A percentile compares a stretch with the other conserved stretches of the same genome.
Evolutionary conservation across 2,888 invertebrate genomes (phyloP).

Genomic region (Phengaris arion): DNA sequence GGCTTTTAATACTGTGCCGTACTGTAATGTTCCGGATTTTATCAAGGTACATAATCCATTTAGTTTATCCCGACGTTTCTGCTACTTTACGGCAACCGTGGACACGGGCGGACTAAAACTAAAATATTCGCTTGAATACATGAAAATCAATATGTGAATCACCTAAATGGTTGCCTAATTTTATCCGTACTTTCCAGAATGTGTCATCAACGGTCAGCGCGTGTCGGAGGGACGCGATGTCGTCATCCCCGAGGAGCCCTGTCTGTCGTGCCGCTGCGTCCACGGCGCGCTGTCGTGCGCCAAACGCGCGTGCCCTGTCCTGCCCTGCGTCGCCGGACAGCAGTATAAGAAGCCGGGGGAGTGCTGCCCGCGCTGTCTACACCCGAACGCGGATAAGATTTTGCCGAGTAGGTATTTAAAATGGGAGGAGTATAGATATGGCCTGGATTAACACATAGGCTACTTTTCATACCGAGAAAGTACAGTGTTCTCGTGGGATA

Average conservation of each 20-base stretch:
- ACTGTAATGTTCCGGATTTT: too few species aligned
- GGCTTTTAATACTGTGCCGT: too few species aligned
- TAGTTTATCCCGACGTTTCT: too few species aligned
- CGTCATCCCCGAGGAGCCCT: slow-evolving; percentile 90
- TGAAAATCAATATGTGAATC: too few species aligned
- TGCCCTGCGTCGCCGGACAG: slow-evolving; percentile 87
- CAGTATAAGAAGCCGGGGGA: slow-evolving; percentile 87
- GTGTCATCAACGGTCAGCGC: slow-evolving; percentile 89
- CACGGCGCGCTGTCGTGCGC: slow-evolving; percentile 86
- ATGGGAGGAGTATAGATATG: neutral
- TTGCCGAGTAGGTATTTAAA: slow-evolving; percentile 60
- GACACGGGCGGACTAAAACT: too few species aligned
- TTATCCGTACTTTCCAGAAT: slow-evolving; percentile 77
- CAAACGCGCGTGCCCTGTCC: slow-evolving; percentile 92
- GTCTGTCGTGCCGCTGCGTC: slow-evolving; percentile 89
- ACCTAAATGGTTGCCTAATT: neutral
- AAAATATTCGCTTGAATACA: too few species aligned
- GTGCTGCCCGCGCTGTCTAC: slow-evolving; percentile 84
- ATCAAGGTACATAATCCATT: too few species aligned
- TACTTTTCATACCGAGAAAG: too few species aligned
- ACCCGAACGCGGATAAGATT: slow-evolving; percentile 73
- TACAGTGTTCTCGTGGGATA: too few species aligned
- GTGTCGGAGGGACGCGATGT: slow-evolving; percentile 90
- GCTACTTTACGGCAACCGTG: too few species aligned
- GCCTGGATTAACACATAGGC: too few species aligned